Base-by-base conservation (phyloP, 2,113 vertebrate genomes). In the Lagopus leucura region DNA sequence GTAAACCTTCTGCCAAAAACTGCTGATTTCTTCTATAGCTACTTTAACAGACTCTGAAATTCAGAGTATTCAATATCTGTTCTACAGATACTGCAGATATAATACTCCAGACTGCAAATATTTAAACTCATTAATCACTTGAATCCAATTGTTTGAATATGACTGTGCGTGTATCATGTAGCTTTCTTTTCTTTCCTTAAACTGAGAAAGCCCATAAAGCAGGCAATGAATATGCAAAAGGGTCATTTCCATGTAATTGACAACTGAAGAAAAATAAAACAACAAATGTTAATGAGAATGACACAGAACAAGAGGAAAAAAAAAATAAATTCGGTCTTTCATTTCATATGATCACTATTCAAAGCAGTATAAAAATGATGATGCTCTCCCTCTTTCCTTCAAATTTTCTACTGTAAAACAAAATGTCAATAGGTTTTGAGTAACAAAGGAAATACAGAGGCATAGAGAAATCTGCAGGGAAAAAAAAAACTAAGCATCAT, bases 351-450 rank as follows among this genome's bases (percentile, higher is more conserved):
- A 45, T 65, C 34, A 80, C 12, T 73, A 42, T 15, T 22, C 48
- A 90, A 80, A 77, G 4, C 14, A 61, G 10, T 43, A 76, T 13
- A 61, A 58, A 76, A 69, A 36, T 13, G 25, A 40, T 20, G 24
- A 36, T 6, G 0, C 61, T 0, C 2, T 82, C 12, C 7, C 5
- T 58, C 8, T 4, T 58, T 20, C 20, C 11, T 64, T 75, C 19
- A 21, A 81, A 12, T 71, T 74, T 84, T 75, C 4, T 8, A 38
- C 32, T 45, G 14, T 20, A 42, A 90, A 85, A 13, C 3, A 76
- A 86, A 54, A 86, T 14, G 7, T 50, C 36, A 67, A 5, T 25
- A 40, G 4, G 22, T 54, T 77, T 73, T 54, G 4, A 1, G 1
- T n/a, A 86, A 58, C 5, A 13, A 73, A 66, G 32, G 60, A 42